Evolutionary conservation across 2,888 invertebrate species (phyloP).

Genomic region (Ennomos fuscantarius): DNA sequence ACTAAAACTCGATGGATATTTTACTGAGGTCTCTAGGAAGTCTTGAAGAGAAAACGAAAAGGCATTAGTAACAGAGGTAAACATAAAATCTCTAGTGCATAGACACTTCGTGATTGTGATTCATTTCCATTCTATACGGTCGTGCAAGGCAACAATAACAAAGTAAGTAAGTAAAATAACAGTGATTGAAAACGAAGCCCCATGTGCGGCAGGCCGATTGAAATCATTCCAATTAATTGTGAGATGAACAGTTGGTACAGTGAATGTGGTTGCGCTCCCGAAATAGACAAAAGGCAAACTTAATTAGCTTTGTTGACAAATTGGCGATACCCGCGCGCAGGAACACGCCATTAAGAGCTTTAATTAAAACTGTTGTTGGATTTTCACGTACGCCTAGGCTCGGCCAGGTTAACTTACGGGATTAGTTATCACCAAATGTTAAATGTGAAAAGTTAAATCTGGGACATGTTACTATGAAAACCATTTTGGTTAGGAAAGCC

Average conservation of each 20-base stretch:
- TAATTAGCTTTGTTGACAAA: constrained; percentile 45
- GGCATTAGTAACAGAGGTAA: background rate
- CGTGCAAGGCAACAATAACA: no score
- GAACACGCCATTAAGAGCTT: constrained; percentile 30
- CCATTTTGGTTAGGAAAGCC: background rate
- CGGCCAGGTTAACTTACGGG: constrained; percentile 18
- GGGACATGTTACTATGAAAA: background rate
- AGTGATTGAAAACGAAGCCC: constrained; percentile 6
- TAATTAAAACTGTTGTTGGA: constrained; percentile 36
- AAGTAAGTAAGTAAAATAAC: background rate
- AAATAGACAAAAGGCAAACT: constrained; percentile 39
- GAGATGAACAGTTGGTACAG: constrained; percentile 34
- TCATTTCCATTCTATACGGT: no score
- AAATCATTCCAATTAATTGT: constrained; percentile 33
- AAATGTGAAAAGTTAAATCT: constrained; percentile 9
- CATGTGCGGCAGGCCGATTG: constrained; percentile 2
- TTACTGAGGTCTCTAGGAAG: no score
- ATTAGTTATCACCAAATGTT: constrained; percentile 26
- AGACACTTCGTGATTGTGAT: no score
- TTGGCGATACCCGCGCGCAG: constrained; percentile 29
- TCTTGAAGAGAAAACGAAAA: no score
- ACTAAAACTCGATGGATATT: no score
- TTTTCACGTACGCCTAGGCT: constrained; percentile 18
- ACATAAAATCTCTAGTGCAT: no score
- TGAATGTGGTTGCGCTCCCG: constrained; percentile 24